Conservation (phyloP, 2,888 invertebrate species). For the Aelia acuminata region DNA sequence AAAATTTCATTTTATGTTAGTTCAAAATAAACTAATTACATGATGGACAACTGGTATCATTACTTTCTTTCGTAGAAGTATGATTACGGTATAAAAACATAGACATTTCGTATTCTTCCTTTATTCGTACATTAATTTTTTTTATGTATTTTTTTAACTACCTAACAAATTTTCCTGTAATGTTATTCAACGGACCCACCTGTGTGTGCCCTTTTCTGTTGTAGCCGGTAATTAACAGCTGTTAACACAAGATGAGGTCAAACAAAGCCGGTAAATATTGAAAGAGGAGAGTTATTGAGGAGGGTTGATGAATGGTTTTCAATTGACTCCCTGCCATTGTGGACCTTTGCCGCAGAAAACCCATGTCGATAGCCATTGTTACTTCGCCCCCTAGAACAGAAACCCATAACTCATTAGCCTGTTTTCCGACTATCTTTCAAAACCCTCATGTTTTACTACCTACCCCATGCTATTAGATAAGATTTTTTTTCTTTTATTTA, state of each 20-base stretch:
- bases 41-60: no score
- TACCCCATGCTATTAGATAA: not conserved
- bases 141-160: no score
- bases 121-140: no score
- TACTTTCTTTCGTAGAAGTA: no score
- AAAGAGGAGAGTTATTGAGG: conserved; percentile 25
- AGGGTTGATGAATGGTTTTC: conserved; percentile 37
- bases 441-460: not conserved
- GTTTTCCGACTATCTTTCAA: not conserved
- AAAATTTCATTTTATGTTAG: no score
- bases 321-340: conserved; percentile 31
- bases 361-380: conserved; percentile 14
- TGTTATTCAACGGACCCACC: not conserved
- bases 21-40: no score
- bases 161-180: not conserved
- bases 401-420: not conserved
- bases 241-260: conserved; percentile 12
- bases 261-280: conserved; percentile 41
- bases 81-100: no score
- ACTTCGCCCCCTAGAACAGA: not conserved
- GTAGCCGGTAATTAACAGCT: not conserved
- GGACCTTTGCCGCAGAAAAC: not conserved
- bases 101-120: no score
- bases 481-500: not conserved
- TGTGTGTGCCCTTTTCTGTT: not conserved